Evolutionary conservation across 2,888 invertebrate genomes (phyloP), one percentile per base, ranked within the genome.

Genomic region (Aphodius sticticus): DNA sequence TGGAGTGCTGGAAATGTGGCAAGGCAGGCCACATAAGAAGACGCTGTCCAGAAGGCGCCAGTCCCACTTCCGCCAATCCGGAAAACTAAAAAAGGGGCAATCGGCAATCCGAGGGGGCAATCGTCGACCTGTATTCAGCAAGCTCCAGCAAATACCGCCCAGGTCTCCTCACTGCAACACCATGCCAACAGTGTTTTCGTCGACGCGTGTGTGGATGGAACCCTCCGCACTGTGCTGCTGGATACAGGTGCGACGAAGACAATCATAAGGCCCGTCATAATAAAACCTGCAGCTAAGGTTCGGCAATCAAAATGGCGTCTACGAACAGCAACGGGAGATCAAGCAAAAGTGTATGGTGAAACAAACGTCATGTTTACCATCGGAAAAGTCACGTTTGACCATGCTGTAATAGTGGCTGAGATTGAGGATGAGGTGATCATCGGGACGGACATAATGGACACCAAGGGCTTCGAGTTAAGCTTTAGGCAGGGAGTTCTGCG

Each of bases 221-320:
- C 26, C 26, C 26, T 26, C 26, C 26, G 26, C 26, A 26, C 26
- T 26, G 26, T 26, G 26, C 26, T 26, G 26, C 36, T 36, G 75
- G 7, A 75, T 75, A 75, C 75, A 37, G 37, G 75, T 36, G 6
- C 37, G 35, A 75, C 75, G 16, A 75, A 75, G 75, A 75, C 75
- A 9, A 35, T 75, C 75, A 14, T 75, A 14, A 75, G 36, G 16
- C 4, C 35, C 16, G 14, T 14, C 36, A 37, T 75, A 12, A 26
- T 75, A 35, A 16, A 75, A 37, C n/a, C 16, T 9, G 26, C 26
- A 2, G 7, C 4, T 36, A 12, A 37, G 36, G 15, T 37, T 37
- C 9, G 37, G 16, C 37, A 26, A 37, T 26, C 16, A 15, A 75
- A 69, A 37, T 75, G 35, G 75, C 16, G 75, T 35, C 75, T 75